Percentiles rank a stretch among this genome's conserved stretches.
Conservation (phyloP, 1,140 invertebrate genomes). For the Tribolium castaneum region DNA sequence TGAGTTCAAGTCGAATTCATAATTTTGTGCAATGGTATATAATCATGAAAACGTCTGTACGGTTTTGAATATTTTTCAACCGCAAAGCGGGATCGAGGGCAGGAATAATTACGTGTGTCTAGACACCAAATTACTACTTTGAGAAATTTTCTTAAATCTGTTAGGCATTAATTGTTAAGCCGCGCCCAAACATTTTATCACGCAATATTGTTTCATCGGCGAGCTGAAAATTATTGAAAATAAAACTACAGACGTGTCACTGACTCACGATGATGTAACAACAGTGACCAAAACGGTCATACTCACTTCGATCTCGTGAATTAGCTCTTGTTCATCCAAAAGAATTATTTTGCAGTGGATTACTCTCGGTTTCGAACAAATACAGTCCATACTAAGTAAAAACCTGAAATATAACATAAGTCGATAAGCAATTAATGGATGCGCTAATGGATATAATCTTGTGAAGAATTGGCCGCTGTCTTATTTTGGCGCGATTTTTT, state of each 20-base stretch:
- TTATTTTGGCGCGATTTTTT: neutral
- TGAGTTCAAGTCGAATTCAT: conserved; percentile 9
- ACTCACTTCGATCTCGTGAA: conserved; percentile 69
- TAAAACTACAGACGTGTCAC: conserved; percentile 19
- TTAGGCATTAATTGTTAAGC: conserved; percentile 34
- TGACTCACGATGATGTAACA: conserved; percentile 30
- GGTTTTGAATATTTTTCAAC: conserved; percentile 29
- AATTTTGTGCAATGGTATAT: conserved; percentile 12
- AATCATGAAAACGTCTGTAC: conserved; percentile 10
- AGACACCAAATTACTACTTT: conserved; percentile 39
- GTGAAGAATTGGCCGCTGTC: neutral
- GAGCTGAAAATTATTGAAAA: neutral
- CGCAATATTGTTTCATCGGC: conserved; percentile 34
- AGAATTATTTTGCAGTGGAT: conserved; percentile 73
- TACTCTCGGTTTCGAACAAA: conserved; percentile 63
- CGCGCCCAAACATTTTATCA: conserved; percentile 33
- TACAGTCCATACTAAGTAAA: conserved; percentile 59
- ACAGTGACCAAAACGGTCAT: conserved; percentile 9
- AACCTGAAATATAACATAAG: conserved; percentile 23
- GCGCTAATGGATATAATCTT: neutral
- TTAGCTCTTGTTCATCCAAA: conserved; percentile 74
- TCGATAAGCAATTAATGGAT: neutral
- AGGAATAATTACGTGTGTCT: conserved; percentile 38
- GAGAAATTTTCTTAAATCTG: conserved; percentile 39
- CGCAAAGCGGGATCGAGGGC: conserved; percentile 2